Evolutionary conservation across 2,888 invertebrate genomes (phyloP).

Genomic region (Nezara viridula): DNA sequence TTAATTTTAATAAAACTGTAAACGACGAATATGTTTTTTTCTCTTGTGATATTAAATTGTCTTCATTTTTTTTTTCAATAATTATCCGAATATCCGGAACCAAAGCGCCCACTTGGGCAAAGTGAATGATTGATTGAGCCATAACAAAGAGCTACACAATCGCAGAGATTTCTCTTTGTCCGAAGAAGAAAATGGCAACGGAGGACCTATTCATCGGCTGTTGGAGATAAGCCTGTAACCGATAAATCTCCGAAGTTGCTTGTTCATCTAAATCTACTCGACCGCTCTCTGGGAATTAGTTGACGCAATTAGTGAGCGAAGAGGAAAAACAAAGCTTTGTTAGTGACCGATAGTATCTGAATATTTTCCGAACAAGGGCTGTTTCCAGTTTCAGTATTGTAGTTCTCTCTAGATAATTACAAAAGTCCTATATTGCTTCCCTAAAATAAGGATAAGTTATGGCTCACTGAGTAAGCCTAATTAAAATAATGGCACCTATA

Average conservation of each 20-base stretch:
- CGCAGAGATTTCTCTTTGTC: not conserved
- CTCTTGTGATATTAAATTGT: too few species aligned
- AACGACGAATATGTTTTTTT: too few species aligned
- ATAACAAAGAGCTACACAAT: conserved; percentile 11
- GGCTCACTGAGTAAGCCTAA: too few species aligned
- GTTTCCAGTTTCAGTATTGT: not conserved
- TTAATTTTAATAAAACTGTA: too few species aligned
- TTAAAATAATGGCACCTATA: too few species aligned
- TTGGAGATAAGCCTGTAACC: conserved; percentile 5
- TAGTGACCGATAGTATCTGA: not conserved
- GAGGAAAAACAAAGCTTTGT: conserved; percentile 14
- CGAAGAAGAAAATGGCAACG: not conserved
- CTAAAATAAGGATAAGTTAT: not conserved
- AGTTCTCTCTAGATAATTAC: not conserved
- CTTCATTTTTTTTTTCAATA: not conserved
- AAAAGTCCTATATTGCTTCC: not conserved
- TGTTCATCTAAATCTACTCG: conserved; percentile 29
- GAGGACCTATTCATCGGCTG: conserved; percentile 26
- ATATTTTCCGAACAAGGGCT: conserved; percentile 8
- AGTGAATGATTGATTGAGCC: not conserved
- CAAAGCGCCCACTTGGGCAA: not conserved
- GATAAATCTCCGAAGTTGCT: conserved; percentile 37
- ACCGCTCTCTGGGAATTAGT: not conserved
- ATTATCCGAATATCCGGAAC: not conserved
- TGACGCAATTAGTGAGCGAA: not conserved